phyloP scores from a whole-genome alignment of 2,888 invertebrate species.

The Parapristionchus giblindavisi region DNA sequence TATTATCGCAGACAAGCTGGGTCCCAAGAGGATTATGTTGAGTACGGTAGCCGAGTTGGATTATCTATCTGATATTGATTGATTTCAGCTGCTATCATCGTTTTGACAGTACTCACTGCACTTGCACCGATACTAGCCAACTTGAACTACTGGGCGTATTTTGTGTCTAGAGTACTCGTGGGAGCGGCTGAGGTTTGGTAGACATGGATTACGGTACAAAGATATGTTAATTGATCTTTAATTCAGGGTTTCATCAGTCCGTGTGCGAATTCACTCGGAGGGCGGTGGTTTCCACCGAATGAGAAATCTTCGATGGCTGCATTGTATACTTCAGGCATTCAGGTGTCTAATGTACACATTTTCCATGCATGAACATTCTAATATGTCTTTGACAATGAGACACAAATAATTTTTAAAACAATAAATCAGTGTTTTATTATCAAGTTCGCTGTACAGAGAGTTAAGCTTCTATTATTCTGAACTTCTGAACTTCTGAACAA shows the following conservation, averaged over 20 bases:
- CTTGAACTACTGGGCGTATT: slow-evolving; percentile 33
- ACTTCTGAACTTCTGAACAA: no score
- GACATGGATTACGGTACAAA: no score
- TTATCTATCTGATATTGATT: neutral
- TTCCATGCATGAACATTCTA: no score
- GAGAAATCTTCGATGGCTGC: slow-evolving; percentile 37
- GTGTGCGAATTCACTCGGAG: slow-evolving; percentile 33
- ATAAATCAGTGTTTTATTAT: no score
- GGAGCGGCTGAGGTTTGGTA: slow-evolving; percentile 19
- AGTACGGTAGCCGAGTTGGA: neutral
- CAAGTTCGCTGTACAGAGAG: no score
- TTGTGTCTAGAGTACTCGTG: neutral
- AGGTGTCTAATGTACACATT: no score
- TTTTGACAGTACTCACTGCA: slow-evolving; percentile 21
- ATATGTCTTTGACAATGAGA: no score
- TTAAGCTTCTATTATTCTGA: no score
- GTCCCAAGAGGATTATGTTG: slow-evolving; percentile 32
- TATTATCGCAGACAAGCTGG: slow-evolving; percentile 32
- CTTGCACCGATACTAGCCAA: slow-evolving; percentile 18
- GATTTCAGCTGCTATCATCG: slow-evolving; percentile 12
- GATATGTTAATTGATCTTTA: no score
- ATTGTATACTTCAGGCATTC: slow-evolving; percentile 34
- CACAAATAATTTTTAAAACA: no score
- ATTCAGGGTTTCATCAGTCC: slow-evolving; percentile 35
- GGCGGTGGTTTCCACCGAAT: slow-evolving; percentile 35